phyloP scores from a whole-genome alignment of 2,113 vertebrate genomes.

The Gnathonemus echidnorhynchus region DNA sequence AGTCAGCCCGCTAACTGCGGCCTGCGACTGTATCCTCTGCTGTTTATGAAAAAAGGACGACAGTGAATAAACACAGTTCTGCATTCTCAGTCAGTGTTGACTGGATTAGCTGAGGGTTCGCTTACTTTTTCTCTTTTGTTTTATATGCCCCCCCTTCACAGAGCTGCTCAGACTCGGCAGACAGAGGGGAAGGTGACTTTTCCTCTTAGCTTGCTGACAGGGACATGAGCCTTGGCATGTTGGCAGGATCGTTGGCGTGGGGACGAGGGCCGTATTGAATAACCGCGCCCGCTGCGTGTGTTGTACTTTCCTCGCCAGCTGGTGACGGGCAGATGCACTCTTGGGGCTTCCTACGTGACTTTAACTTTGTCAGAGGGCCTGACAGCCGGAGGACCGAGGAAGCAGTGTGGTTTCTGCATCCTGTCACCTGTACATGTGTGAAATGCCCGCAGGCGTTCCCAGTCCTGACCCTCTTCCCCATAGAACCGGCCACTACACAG shows the following conservation, averaged over 20 bases:
- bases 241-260: not conserved
- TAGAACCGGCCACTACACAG: not conserved
- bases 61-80: not conserved
- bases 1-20: not conserved
- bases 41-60: not conserved
- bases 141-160: not conserved
- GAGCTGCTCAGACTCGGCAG: not conserved
- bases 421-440: not conserved
- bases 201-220: not conserved
- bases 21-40: not conserved
- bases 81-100: not conserved
- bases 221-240: not conserved
- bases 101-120: no score
- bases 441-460: not conserved
- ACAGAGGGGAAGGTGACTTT: conserved; percentile 11
- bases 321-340: not conserved
- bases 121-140: not conserved
- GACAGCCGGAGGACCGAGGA: not conserved
- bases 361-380: not conserved
- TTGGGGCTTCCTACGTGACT: not conserved
- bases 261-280: not conserved
- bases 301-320: not conserved
- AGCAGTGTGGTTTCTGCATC: not conserved
- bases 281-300: not conserved
- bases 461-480: not conserved